Evolutionary conservation across 2,113 vertebrate species (phyloP), one percentile per base, ranked within the genome.

Genomic region (Sturnus vulgaris): DNA sequence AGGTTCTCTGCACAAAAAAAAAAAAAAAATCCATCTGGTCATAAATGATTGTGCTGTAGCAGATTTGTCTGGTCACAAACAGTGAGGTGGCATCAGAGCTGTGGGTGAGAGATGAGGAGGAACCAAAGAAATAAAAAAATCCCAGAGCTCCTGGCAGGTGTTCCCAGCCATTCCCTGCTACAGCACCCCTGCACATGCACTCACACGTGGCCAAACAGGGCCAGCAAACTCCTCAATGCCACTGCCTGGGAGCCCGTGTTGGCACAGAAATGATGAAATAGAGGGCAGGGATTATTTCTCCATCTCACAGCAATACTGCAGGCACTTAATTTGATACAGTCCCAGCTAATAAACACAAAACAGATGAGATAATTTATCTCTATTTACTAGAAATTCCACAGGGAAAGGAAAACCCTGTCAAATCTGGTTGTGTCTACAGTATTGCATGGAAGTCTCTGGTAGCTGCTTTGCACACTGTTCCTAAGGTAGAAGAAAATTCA

Each of bases 311-410:
- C 90, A 59, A 39, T 15, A 33, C 57, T 71, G 59, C 44, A 64
- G 75, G 35, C 90, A 50, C 73, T 85, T 84, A 50, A 87, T 89
- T 85, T 84, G 70, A 94, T 87, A 94, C 61, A 90, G 78, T 61
- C 82, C 79, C 86, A 68, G 78, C 56, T 94, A 92, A 95, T 93
- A 93, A 94, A 87, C 73, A 84, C 82, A 70, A 81, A 65, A 63
- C 33, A 91, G 59, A 86, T 57, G 64, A 94, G 60, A 87, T 31
- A 56, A 87, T 66, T 90, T 84, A 77, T 91, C 68, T 93, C 65
- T 78, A 73, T 94, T 94, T 89, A 71, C 82, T 87, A 82, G 23
- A 50, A 37, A 87, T 50, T 91, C 78, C 73, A 66, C 7, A 3
- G 65, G 69, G 92, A 33, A 79, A 63, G 82, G 35, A 79, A 78